A percentile compares a stretch with the other conserved stretches of the same genome.
phyloP scores from a whole-genome alignment of 2,113 vertebrate species.

The Philantomba maxwellii region DNA sequence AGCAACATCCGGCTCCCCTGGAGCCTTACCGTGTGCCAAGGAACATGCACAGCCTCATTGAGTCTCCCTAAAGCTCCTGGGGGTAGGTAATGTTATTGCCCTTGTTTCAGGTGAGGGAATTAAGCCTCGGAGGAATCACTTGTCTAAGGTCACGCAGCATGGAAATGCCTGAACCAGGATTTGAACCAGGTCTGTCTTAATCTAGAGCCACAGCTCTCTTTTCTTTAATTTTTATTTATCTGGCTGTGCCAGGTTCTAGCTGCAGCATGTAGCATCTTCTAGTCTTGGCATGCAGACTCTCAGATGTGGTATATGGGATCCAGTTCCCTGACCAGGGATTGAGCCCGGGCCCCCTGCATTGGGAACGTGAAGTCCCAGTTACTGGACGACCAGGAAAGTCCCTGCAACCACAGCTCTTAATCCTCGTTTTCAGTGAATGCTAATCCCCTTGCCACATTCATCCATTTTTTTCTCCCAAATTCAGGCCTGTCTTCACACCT shows the following conservation, averaged over 20 bases:
- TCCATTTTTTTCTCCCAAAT: neutral
- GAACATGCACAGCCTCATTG: neutral
- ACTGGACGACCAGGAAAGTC: neutral
- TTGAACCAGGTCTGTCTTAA: neutral
- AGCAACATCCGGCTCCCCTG: rapidly evolving
- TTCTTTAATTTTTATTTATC: neutral
- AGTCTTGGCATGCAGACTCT: neutral
- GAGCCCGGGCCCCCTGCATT: neutral
- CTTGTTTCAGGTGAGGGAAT: neutral
- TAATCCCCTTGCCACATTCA: neutral
- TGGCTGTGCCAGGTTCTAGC: neutral
- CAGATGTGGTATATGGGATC: neutral
- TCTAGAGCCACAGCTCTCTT: neutral
- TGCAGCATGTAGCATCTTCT: neutral
- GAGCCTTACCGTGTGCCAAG: neutral
- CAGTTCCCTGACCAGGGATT: neutral
- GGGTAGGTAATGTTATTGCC: rapidly evolving
- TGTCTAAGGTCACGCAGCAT: neutral
- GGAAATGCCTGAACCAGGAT: neutral
- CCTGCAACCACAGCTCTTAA: neutral
- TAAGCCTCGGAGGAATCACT: neutral
- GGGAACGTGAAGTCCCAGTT: neutral
- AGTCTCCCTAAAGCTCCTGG: neutral
- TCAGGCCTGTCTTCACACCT: neutral
- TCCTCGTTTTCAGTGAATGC: neutral